Base-by-base conservation (phyloP, 2,888 invertebrate genomes). In the Pseudoips prasinana region DNA sequence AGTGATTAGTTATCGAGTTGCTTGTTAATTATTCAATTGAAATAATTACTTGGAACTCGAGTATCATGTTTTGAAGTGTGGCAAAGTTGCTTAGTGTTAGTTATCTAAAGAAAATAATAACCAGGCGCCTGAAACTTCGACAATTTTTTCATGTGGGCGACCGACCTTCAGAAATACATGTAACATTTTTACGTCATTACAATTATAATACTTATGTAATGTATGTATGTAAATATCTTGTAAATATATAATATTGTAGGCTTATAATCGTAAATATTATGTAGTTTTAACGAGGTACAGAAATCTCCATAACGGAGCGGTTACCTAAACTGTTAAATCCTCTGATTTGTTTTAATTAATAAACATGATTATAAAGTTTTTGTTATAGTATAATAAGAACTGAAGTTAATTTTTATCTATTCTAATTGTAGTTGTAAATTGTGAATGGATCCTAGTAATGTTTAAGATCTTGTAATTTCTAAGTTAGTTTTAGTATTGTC, bases 391-490 rank as follows among this genome's bases (percentile, higher is more conserved):
- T 34, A 34, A 35, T 65, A 66, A 64, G 63, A 59, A 64, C 51
- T 65, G 54, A 66, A 55, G 44, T 56, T 60, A 63, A 60, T 58
- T 58, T 58, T 57, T 58, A 52, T 37, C 40, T 44, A 48, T 33
- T 39, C 24, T 54, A 39, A 46, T 45, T 47, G 41, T 77, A 79
- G 66, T 56, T 79, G 73, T 80, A 78, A 66, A 78, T 79, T 74
- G 69, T 74, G 74, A 83, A 78, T 70, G 81, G 69, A 82, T 85
- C 84, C 85, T 85, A 85, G 68, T 85, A 84, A 68, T 64, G 57
- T 63, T 54, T 81, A 81, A 78, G 77, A 62, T 71, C 64, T 67
- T 73, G 49, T 72, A 73, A 64, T 64, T 67, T 64, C 41, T 70
- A 70, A 64, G 54, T 32, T 70, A 64, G 51, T 33, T 44, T 42